Conservation (phyloP, 2,888 invertebrate genomes). For the Pemphredon lugubris region DNA sequence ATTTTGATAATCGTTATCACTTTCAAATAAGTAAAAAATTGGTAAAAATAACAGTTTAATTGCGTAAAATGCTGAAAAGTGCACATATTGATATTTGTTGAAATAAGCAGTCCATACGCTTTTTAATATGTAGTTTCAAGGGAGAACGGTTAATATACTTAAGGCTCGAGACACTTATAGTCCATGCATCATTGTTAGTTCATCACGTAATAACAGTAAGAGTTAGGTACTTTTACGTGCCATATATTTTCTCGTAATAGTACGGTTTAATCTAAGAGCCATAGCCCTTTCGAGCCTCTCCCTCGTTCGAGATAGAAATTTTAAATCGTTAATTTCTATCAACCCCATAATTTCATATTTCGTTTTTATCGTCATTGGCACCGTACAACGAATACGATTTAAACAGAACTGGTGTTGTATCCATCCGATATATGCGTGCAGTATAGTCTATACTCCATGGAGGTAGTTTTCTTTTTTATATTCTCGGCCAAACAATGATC, state of each 20-base stretch:
- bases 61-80: slow-evolving; percentile 34
- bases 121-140: slow-evolving; percentile 11
- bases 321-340: slow-evolving; percentile 31
- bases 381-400: slow-evolving; percentile 17
- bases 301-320: slow-evolving; percentile 24
- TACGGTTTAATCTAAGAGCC: background rate
- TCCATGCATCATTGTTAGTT: slow-evolving; percentile 21
- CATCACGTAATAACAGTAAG: slow-evolving; percentile 40
- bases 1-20: slow-evolving; percentile 8
- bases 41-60: slow-evolving; percentile 35
- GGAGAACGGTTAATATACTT: slow-evolving; percentile 14
- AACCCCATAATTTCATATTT: no score
- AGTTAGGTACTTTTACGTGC: slow-evolving; percentile 28
- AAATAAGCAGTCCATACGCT: slow-evolving; percentile 23
- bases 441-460: slow-evolving; percentile 45
- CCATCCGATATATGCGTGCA: slow-evolving; percentile 58
- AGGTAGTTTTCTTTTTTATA: slow-evolving; percentile 45
- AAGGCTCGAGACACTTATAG: slow-evolving; percentile 28
- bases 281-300: no score
- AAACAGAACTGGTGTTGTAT: slow-evolving; percentile 52
- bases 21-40: slow-evolving; percentile 30
- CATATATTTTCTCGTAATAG: slow-evolving; percentile 32
- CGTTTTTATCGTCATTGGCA: slow-evolving; percentile 9
- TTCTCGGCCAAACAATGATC: slow-evolving; percentile 22
- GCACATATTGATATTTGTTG: slow-evolving; percentile 11